phyloP scores from a whole-genome alignment of 2,888 invertebrate species.

The Diplolepis rosae region DNA sequence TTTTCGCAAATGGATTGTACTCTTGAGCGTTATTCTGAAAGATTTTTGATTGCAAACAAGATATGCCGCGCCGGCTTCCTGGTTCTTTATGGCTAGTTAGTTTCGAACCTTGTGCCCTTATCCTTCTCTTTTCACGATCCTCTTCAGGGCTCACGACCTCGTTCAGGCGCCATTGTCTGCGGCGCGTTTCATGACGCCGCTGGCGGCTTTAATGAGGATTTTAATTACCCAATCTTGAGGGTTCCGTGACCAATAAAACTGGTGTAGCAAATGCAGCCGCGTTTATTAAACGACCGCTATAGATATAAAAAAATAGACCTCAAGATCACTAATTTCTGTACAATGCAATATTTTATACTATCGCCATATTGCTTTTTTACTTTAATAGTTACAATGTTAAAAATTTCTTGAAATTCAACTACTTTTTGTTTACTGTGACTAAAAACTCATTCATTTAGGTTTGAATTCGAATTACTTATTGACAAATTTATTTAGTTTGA shows the following conservation, averaged over 20 bases:
- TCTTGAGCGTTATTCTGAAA: not conserved
- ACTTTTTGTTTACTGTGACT: no score
- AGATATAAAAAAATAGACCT: no score
- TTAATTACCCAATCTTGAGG: conserved; percentile 14
- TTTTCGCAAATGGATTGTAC: not conserved
- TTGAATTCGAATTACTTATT: no score
- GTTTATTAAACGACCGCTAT: not conserved
- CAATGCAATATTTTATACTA: no score
- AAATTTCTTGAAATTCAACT: no score
- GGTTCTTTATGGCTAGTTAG: conserved; percentile 13
- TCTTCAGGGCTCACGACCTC: conserved; percentile 23
- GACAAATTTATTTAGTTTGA: no score
- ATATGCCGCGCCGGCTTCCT: not conserved
- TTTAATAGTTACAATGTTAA: no score
- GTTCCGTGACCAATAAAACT: conserved; percentile 16
- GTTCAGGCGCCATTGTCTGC: conserved; percentile 16
- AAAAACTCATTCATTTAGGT: no score
- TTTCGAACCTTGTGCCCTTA: conserved; percentile 3
- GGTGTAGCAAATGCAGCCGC: not conserved
- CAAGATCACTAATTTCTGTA: no score
- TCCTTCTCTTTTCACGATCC: not conserved
- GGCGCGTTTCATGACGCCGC: conserved; percentile 12
- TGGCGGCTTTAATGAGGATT: conserved; percentile 16
- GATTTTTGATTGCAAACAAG: conserved; percentile 8
- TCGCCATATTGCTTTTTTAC: no score